Evolutionary conservation across 2,888 invertebrate species (phyloP), one percentile per base, ranked within the genome.

Genomic region (Ptycholaimellus sp.): DNA sequence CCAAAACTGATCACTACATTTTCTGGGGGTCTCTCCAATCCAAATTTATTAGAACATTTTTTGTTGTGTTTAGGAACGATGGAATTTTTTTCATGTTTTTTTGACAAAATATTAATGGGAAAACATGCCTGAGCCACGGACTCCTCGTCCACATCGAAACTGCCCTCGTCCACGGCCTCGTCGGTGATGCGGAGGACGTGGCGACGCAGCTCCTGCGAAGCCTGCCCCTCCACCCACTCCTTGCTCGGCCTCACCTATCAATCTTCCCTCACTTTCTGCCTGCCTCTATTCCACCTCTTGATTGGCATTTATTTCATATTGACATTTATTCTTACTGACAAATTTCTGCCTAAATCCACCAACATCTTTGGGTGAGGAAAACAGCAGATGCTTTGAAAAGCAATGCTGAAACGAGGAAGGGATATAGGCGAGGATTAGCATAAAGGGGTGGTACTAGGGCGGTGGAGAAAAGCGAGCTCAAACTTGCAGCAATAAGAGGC

Each of bases 61-160:
- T 23, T 9, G 7, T 23, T 23, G 13, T 9, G 13, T 23, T 23
- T 23, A 23, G 13, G 25, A 13, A 23, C 6, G 13, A 23, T 9
- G 6, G 25, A 9, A 23, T 23, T 9, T 9, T 23, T 23, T 23
- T 23, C 25, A 23, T 6, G 7, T 23, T 9, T 23, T 13, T 23
- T 9, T 23, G 25, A 23, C 25, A 23, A 23, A 23, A 6, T 23
- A 27, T 13, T 16, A 33, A n/a, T n/a, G 2, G 9, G 11, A 2
- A 16, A 27, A 31, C 13, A 13, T 31, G 47, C 49, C 37, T 50
- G 48, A 2, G 48, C 42, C 18, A 50, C 38, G 1, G 47, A 46
- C 23, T 44, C 40, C 22, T 42, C 34, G 37, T 50, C 50, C 13
- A 49, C 41, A 7, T 39, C 36, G 48, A 48, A 49, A 39, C 44